These are phyloP conservation scores for Euzophera pinguis DNA, from an alignment of 2,888 invertebrate genomes.

Conservation along the genomic window DNA sequence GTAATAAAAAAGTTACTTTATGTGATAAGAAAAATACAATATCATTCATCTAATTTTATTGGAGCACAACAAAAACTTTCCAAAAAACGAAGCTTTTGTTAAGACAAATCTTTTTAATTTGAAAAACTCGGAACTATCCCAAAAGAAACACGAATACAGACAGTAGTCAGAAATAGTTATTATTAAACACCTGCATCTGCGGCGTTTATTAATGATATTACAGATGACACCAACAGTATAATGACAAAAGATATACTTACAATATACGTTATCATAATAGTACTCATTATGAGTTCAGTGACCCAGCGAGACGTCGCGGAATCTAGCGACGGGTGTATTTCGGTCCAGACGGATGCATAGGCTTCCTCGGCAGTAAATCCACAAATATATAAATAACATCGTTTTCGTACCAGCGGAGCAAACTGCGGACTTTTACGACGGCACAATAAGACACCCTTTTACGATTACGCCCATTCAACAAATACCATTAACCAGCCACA, in stretches of 20 bases:
- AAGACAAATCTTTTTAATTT: too few species aligned
- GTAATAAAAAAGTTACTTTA: background rate
- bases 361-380: conserved; percentile 65
- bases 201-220: conserved; percentile 2
- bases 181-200: background rate
- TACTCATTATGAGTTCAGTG: conserved; percentile 58
- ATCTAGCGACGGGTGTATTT: conserved; percentile 71
- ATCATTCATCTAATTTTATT: background rate
- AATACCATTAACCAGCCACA: conserved; percentile 18
- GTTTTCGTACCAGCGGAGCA: conserved; percentile 46
- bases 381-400: conserved; percentile 62
- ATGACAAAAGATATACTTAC: conserved; percentile 2
- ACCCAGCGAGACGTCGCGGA: conserved; percentile 75
- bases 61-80: background rate
- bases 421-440: conserved; percentile 55
- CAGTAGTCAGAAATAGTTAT: background rate
- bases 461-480: conserved; percentile 48
- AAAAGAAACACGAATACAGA: too few species aligned
- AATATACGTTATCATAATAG: conserved; percentile 19
- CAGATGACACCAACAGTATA: background rate
- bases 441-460: conserved; percentile 51
- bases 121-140: too few species aligned
- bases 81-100: too few species aligned
- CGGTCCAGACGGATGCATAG: conserved; percentile 64
- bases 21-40: background rate